These are phyloP conservation scores for Tetranychus piercei DNA, from an alignment of 2,888 invertebrate species.

Conservation along the genomic window DNA sequence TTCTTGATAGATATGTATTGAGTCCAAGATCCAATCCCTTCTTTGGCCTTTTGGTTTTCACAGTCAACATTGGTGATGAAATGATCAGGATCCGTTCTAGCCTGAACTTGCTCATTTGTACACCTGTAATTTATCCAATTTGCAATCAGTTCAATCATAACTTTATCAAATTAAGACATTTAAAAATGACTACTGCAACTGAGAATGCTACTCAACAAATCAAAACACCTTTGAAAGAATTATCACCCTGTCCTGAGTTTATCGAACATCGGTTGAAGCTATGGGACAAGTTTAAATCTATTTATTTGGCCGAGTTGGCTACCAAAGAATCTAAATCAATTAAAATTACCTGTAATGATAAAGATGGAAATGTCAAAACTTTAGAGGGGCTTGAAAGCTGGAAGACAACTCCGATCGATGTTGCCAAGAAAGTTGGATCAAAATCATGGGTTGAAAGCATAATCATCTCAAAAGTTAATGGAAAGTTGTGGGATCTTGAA, in stretches of 20 bases:
- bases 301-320: slow-evolving; percentile 56
- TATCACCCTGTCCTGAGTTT: slow-evolving; percentile 71
- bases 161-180: no score
- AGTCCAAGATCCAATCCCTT: no score
- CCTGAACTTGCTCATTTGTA: background rate
- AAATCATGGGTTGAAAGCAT: slow-evolving; percentile 60
- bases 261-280: slow-evolving; percentile 57
- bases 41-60: no score
- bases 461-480: slow-evolving; percentile 82
- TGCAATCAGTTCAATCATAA: background rate
- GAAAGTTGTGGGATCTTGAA: slow-evolving; percentile 85
- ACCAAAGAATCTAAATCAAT: slow-evolving; percentile 54
- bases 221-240: slow-evolving; percentile 33
- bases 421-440: slow-evolving; percentile 70
- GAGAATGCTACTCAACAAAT: background rate
- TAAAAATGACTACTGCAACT: background rate
- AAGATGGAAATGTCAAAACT: slow-evolving; percentile 36
- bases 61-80: background rate
- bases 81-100: background rate
- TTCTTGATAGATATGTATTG: no score
- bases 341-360: slow-evolving; percentile 77
- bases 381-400: slow-evolving; percentile 50
- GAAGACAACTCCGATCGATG: slow-evolving; percentile 76
- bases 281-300: slow-evolving; percentile 72
- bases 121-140: background rate